These are phyloP conservation scores for Ictalurus furcatus DNA, from an alignment of 2,113 vertebrate genomes.

Conservation along the genomic window DNA sequence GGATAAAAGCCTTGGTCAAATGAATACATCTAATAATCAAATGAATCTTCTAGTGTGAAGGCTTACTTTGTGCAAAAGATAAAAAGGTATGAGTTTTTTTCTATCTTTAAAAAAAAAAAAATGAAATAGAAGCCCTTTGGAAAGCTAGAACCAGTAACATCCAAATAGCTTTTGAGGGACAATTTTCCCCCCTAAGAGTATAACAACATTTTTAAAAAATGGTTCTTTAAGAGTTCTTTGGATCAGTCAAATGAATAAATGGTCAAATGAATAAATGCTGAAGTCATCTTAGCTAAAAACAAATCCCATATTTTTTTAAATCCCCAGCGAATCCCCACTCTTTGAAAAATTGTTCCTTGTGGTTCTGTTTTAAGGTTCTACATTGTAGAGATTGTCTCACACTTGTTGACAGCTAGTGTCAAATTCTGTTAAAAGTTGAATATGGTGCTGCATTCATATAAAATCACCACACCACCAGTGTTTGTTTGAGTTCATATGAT, in stretches of 20 bases:
- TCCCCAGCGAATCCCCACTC: neutral
- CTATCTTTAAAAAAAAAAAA: neutral
- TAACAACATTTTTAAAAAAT: neutral
- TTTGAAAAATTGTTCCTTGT: no score
- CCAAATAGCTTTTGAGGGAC: neutral
- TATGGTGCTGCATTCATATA: neutral
- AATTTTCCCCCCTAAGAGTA: neutral
- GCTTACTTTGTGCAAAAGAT: neutral
- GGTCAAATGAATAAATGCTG: neutral
- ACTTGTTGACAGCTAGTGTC: neutral
- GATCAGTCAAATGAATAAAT: neutral
- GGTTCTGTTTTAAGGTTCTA: neutral
- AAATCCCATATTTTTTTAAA: no score
- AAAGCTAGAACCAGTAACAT: neutral
- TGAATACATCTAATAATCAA: neutral
- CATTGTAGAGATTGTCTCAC: neutral
- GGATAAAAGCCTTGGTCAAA: neutral
- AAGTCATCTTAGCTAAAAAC: neutral
- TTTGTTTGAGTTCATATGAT: neutral
- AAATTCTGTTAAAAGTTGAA: neutral
- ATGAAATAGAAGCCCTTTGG: neutral
- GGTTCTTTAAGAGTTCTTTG: neutral
- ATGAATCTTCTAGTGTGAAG: neutral
- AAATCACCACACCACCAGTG: neutral
- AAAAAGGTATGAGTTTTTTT: neutral